These are phyloP conservation scores for Amphiprion percula DNA, from an alignment of 2,113 vertebrate species.

Conservation along the genomic window DNA sequence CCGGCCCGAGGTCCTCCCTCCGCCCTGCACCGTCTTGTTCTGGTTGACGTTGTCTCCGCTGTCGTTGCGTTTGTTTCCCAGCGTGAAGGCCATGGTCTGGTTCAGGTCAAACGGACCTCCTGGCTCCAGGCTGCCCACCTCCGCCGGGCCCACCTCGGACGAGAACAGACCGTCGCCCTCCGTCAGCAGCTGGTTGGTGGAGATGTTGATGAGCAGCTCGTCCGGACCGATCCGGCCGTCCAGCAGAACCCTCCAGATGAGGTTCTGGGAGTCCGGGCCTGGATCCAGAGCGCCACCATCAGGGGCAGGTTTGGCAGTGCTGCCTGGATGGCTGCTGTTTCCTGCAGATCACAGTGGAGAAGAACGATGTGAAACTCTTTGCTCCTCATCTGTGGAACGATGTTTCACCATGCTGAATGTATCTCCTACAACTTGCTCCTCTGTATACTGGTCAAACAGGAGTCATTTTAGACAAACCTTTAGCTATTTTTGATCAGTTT, in stretches of 20 bases:
- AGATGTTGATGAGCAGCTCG: slow-evolving; percentile 88
- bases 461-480: too few relatives aligned
- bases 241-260: slow-evolving; percentile 89
- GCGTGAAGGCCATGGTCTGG: slow-evolving; percentile 88
- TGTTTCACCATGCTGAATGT: too few relatives aligned
- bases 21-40: slow-evolving; percentile 84
- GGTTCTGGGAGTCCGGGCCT: slow-evolving; percentile 83
- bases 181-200: slow-evolving; percentile 88
- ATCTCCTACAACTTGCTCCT: too few relatives aligned
- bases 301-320: slow-evolving; percentile 61
- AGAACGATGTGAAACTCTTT: too few relatives aligned
- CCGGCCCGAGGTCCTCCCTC: slow-evolving; percentile 80
- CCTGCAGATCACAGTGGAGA: slow-evolving; percentile 47
- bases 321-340: slow-evolving; percentile 77
- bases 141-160: slow-evolving; percentile 69
- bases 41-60: slow-evolving; percentile 85
- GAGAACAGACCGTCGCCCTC: slow-evolving; percentile 81
- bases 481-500: too few relatives aligned
- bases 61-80: slow-evolving; percentile 81
- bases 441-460: too few relatives aligned
- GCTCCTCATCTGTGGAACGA: too few relatives aligned
- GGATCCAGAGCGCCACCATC: slow-evolving; percentile 78
- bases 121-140: slow-evolving; percentile 81
- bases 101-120: slow-evolving; percentile 76
- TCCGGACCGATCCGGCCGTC: slow-evolving; percentile 80